Base-by-base conservation (phyloP, 2,797 vertebrate species). In the Poecilia velifera region DNA sequence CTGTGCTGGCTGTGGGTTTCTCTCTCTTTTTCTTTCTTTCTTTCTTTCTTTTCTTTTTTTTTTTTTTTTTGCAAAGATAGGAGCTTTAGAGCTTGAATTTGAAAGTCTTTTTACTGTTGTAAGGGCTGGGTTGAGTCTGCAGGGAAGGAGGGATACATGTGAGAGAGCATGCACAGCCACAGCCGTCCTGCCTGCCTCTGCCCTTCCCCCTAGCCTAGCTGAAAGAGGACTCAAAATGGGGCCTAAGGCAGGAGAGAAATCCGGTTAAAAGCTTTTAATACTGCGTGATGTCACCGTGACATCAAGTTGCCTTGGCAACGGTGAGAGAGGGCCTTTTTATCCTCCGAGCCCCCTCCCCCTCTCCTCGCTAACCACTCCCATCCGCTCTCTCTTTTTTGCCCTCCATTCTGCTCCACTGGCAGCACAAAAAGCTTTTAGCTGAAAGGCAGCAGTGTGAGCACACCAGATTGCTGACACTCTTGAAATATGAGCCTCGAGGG, bases 211-310 rank as follows among this genome's bases (percentile, higher is more conserved):
- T 87, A 90, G 94, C 91, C 94, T 92, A 88, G 92, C 95, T 96
- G 93, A 95, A 96, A 96, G 97, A 97, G 95, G 93, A 96, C 97
- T 97, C 97, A 97, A 99, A 98, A 98, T 98, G 97, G 97, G 97
- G 97, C 97, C 97, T 98, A 96, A 96, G 96, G 97, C 97, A 96
- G 98, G 97, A 96, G 97, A 97, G 97, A 96, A 97, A 99, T 98
- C 98, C 96, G 97, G 97, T 98, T 99, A 99, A 99, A 99, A 99
- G 98, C 98, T 99, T 99, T 99, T 99, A 99, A 98, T 97, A 96
- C 94, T 95, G 96, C 91, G 96, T 97, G 95, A 96, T 98, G 98
- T 99, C 98, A 99, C 96, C 85, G 94, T 98, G 98, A 98, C 98
- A 98, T 99, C 98, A 98, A 96, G 97, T 99, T 97, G 95, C 97